These are phyloP conservation scores for Rhynchonycteris naso DNA, from an alignment of 2,797 vertebrate species.

Conservation along the genomic window DNA sequence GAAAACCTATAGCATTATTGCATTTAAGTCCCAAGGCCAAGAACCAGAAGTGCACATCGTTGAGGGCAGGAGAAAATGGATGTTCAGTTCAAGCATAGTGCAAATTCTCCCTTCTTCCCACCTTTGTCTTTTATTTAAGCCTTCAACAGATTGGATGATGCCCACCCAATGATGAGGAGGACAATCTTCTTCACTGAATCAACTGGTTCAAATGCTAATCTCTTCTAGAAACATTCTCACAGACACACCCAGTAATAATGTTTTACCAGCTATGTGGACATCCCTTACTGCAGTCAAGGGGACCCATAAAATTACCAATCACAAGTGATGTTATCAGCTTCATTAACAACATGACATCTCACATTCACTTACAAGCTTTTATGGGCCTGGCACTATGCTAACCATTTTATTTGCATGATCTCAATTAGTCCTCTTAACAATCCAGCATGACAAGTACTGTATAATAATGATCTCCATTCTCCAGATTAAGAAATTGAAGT, in stretches of 20 bases:
- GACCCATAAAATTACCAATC: background rate
- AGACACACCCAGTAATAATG: background rate
- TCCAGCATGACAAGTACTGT: background rate
- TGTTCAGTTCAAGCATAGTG: background rate
- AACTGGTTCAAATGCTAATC: background rate
- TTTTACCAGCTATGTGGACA: background rate
- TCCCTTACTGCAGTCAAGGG: background rate
- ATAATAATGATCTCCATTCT: conserved; percentile 16
- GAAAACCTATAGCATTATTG: background rate
- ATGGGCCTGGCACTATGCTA: background rate
- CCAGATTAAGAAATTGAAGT: conserved; percentile 36
- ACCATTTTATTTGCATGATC: background rate
- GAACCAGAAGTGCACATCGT: background rate
- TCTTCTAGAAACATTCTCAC: background rate
- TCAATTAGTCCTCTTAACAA: background rate
- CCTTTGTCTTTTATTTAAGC: background rate
- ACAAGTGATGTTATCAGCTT: background rate
- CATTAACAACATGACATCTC: background rate
- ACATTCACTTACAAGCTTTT: background rate
- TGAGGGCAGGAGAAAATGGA: background rate
- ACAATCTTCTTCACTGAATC: background rate
- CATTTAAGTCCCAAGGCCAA: background rate
- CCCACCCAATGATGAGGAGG: background rate
- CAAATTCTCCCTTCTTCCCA: background rate
- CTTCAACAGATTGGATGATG: background rate